Conservation (phyloP, 2,888 invertebrate species). For the Drosophila planitibia region DNA sequence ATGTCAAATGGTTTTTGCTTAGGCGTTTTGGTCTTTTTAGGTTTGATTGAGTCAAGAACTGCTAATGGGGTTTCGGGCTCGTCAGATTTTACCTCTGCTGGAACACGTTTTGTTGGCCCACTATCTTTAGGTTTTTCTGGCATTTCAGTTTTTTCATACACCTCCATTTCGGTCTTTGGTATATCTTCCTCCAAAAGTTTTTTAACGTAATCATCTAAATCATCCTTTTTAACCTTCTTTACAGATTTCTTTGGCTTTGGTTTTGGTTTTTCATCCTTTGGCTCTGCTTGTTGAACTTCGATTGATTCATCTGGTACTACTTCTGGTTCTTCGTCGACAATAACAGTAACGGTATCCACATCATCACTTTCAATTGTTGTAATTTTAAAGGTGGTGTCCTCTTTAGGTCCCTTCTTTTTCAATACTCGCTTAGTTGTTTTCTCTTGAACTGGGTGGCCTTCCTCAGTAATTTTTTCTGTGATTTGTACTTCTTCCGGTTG, state of each 20-base stretch:
- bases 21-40: conserved; percentile 55
- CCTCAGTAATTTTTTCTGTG: conserved; percentile 73
- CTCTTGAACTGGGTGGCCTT: conserved; percentile 79
- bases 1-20: conserved; percentile 70
- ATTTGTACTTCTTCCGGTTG: conserved; percentile 72
- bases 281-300: conserved; percentile 68
- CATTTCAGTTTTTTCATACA: conserved; percentile 84
- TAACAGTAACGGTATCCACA: conserved; percentile 76
- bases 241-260: conserved; percentile 72
- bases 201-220: conserved; percentile 77
- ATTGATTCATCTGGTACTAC: conserved; percentile 30
- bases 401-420: conserved; percentile 77
- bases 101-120: conserved; percentile 35
- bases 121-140: conserved; percentile 75
- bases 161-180: conserved; percentile 84
- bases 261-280: conserved; percentile 74
- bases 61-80: conserved; percentile 25
- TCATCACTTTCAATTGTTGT: conserved; percentile 81
- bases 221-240: conserved; percentile 79
- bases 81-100: conserved; percentile 31
- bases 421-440: conserved; percentile 80
- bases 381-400: conserved; percentile 77
- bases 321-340: conserved; percentile 77
- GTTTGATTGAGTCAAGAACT: conserved; percentile 35
- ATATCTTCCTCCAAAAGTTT: conserved; percentile 80